Conservation (phyloP, 2,113 vertebrate genomes). For the Centropus unirufus region DNA sequence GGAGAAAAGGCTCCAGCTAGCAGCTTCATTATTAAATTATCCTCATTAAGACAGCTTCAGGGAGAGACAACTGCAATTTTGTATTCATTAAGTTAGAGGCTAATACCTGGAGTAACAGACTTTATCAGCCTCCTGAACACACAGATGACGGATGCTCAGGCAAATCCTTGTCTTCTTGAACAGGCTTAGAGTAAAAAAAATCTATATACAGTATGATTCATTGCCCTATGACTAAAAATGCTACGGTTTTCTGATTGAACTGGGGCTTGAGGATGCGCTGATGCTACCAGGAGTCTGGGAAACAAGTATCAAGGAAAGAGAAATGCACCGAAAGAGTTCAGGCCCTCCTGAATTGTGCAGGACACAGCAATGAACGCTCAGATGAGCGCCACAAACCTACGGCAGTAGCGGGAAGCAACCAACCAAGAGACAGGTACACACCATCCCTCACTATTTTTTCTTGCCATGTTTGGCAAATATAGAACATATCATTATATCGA, state of each 20-base stretch:
- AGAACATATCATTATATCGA: not conserved
- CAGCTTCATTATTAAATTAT: not conserved
- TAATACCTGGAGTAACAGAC: not conserved
- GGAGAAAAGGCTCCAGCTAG: not conserved
- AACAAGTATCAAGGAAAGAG: fast-evolving
- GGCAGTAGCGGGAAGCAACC: not conserved
- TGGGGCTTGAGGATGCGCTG: not conserved
- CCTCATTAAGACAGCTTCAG: not conserved
- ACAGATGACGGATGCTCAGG: not conserved
- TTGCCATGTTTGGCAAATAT: not conserved
- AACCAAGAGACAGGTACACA: not conserved
- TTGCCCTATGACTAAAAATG: not conserved
- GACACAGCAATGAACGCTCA: not conserved
- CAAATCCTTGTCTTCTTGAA: not conserved
- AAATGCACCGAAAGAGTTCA: not conserved
- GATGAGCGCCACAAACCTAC: not conserved
- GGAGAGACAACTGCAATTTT: not conserved
- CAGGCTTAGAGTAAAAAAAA: not conserved
- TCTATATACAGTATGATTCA: not conserved
- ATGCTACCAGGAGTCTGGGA: not conserved
- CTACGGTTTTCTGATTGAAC: not conserved
- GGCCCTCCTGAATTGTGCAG: not conserved
- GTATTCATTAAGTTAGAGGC: not conserved
- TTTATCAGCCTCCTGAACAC: not conserved
- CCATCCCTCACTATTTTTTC: not conserved